A percentile compares a stretch with the other conserved stretches of the same genome.
Evolutionary conservation across 2,888 invertebrate genomes (phyloP).

Genomic region (Drosophila multiciliata): DNA sequence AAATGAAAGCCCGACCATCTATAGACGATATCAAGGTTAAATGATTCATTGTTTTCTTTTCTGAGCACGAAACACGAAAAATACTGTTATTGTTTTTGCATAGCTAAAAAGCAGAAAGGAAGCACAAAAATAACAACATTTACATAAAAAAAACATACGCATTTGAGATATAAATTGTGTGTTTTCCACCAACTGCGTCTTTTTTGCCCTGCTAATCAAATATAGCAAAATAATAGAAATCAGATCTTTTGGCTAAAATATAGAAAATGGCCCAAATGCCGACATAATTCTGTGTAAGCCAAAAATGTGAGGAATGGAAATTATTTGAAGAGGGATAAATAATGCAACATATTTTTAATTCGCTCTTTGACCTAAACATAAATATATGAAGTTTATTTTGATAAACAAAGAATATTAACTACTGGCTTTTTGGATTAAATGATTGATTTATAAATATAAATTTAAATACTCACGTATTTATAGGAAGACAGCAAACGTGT

Average conservation of each 20-base stretch:
- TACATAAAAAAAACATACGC: conserved; percentile 14
- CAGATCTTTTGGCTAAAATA: background rate
- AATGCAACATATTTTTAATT: conserved; percentile 6
- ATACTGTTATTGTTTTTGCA: conserved; percentile 36
- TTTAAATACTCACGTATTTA: background rate
- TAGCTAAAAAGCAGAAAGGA: background rate
- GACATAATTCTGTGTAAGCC: background rate
- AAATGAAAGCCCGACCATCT: conserved; percentile 10
- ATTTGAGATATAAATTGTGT: conserved; percentile 34
- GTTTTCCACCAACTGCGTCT: background rate
- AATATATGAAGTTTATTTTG: background rate
- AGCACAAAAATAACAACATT: conserved; percentile 1
- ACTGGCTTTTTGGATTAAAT: background rate
- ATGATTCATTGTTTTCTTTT: conserved; percentile 20
- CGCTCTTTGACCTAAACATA: background rate
- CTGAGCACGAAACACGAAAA: conserved; percentile 1
- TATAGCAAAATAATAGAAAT: conserved; percentile 50
- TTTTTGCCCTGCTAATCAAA: conserved; percentile 40
- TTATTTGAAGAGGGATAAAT: background rate
- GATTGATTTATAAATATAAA: background rate
- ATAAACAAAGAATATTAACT: background rate
- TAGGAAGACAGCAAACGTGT: background rate
- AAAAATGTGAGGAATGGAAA: conserved; percentile 5
- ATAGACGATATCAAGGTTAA: conserved; percentile 39
- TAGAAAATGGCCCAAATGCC: background rate